A percentile compares a stretch with the other conserved stretches of the same genome.
Conservation (phyloP, 1,140 invertebrate species). For the Drosophila willistoni region DNA sequence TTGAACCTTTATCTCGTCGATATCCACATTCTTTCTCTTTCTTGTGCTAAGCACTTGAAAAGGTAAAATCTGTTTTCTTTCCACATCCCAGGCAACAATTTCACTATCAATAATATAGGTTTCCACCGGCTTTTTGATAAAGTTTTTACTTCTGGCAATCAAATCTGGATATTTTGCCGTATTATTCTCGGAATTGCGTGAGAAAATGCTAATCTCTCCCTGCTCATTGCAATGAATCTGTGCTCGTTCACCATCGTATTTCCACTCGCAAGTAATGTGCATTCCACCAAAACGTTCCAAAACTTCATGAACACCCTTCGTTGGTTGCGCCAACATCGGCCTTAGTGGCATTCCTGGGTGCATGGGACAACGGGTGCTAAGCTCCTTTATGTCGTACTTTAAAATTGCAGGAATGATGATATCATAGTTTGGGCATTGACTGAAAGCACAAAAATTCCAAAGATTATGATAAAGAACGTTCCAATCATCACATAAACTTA, state of each 20-base stretch:
- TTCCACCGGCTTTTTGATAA: constrained; percentile 86
- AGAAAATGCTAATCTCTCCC: constrained; percentile 92
- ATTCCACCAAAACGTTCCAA: constrained; percentile 94
- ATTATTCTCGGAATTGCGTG: constrained; percentile 99
- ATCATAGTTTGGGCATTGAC: constrained; percentile 98
- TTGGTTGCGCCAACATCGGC: constrained; percentile 99
- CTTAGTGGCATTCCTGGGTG: constrained; percentile 97
- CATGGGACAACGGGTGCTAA: constrained; percentile 93
- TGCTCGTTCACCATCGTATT: constrained; percentile 99
- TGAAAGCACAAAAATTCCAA: constrained; percentile 62
- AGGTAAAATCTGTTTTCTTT: constrained; percentile 95
- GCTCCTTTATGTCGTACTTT: constrained; percentile 90
- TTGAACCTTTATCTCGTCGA: constrained; percentile 96
- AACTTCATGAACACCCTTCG: constrained; percentile 96
- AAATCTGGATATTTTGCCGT: constrained; percentile 99
- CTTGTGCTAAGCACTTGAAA: constrained; percentile 98
- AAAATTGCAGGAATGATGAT: constrained; percentile 92
- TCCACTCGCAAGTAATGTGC: constrained; percentile 99
- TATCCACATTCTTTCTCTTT: constrained; percentile 97
- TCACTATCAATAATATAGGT: constrained; percentile 98
- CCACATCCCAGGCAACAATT: constrained; percentile 97
- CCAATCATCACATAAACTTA: constrained; percentile 80
- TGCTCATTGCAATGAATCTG: constrained; percentile 93
- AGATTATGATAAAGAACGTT: not conserved
- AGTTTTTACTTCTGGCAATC: constrained; percentile 88